Evolutionary conservation across 2,113 vertebrate species (phyloP), one percentile per base, ranked within the genome.

Genomic region (Caracal caracal): DNA sequence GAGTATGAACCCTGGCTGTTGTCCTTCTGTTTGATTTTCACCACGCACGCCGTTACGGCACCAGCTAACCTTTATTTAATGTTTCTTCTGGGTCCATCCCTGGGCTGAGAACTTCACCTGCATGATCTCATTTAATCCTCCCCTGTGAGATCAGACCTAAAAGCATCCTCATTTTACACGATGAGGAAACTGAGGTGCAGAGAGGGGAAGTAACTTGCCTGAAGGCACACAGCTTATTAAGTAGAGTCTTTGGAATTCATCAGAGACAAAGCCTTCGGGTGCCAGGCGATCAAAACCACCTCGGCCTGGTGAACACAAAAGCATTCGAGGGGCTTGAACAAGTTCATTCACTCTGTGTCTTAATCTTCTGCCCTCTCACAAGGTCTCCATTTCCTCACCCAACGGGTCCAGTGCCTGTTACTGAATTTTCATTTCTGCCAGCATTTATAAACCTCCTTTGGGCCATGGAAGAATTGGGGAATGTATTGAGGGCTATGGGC

Each of bases 11-110:
- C 49, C 28, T 4, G 5, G 53, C 20, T 56, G 0, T 53, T 5
- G 26, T 71, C 51, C 49, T 88, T 63, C 30, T 66, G 61, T 59
- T 11, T 87, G 53, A 33, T 84, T 87, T 87, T 43, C 43, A 16
- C 15, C 5, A 2, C n/a, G 43, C 51, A 40, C 40, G 40, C 5
- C 71, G 0, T 47, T 2, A 65, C 0, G 3, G 9, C 37, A 10
- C 78, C 24, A 24, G 65, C 56, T 47, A 63, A 81, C 10, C n/a
- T 92, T 88, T 49, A 70, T 47, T 93, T 63, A 47, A 17, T 1
- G 33, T 70, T 66, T 86, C 37, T 81, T 68, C 51, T n/a, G 28
- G 70, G 73, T 78, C 75, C 85, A 47, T 24, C 19, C 26, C n/a
- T 59, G 35, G 88, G 20, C 33, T 17, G 56, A 78, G 61, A 90